Evolutionary conservation across 1,140 invertebrate species (phyloP).

Genomic region (Drosophila quadrilineata): DNA sequence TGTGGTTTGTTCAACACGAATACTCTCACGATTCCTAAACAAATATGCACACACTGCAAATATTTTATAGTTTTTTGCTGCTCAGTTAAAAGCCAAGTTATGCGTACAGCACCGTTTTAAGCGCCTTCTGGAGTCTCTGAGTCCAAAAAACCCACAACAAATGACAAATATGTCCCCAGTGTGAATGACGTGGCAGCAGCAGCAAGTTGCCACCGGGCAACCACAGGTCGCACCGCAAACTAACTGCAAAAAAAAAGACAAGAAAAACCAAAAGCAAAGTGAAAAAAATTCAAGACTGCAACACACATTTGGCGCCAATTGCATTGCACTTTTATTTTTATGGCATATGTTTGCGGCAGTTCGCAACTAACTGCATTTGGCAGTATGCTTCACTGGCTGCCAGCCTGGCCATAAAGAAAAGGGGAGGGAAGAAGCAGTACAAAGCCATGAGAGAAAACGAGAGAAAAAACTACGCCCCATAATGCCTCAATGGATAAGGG

Average conservation of each 20-base stretch:
- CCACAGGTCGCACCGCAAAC: conserved; percentile 12
- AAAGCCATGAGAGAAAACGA: too few relatives aligned
- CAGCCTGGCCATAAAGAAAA: conserved; percentile 14
- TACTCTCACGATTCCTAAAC: not conserved
- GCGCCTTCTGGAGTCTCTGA: conserved; percentile 44
- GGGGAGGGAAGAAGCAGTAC: too few relatives aligned
- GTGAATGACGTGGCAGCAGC: conserved; percentile 26
- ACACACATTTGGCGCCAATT: conserved; percentile 46
- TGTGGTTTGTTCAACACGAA: too few relatives aligned
- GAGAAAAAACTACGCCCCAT: too few relatives aligned
- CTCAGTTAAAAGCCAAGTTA: conserved; percentile 62
- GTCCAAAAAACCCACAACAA: conserved; percentile 24
- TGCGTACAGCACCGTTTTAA: conserved; percentile 57
- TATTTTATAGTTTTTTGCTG: conserved; percentile 54
- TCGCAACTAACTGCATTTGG: conserved; percentile 46
- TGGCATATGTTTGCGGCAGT: conserved; percentile 47
- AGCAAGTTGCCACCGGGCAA: not conserved
- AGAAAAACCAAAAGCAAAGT: too few relatives aligned
- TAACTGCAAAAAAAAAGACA: too few relatives aligned
- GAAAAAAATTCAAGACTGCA: conserved; percentile 20
- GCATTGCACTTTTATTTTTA: conserved; percentile 47
- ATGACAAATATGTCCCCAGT: conserved; percentile 68
- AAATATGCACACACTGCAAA: conserved; percentile 39
- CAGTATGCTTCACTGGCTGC: conserved; percentile 20
- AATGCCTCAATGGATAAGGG: conserved; percentile 8